A percentile compares a stretch with the other conserved stretches of the same genome.
These are phyloP conservation scores for Falcunculus frontatus DNA, from an alignment of 2,113 vertebrate genomes.

Conservation along the genomic window DNA sequence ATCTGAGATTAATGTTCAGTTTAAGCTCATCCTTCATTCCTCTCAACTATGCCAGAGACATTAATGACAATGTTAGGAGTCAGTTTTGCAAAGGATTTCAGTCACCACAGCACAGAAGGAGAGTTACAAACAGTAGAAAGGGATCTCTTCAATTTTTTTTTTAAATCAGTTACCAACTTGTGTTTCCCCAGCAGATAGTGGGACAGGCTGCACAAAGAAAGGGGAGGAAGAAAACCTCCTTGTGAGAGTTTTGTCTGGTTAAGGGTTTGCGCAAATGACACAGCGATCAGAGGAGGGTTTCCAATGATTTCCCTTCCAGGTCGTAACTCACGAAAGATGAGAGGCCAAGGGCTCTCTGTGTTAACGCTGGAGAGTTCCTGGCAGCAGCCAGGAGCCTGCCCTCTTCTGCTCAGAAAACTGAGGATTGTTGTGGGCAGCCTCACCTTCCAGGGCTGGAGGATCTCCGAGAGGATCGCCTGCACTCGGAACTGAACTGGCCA, in stretches of 20 bases:
- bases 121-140: background rate
- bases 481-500: background rate
- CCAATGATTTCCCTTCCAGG: background rate
- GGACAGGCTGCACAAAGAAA: background rate
- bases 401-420: background rate
- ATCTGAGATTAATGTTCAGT: conserved; percentile 21
- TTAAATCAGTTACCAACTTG: background rate
- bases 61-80: background rate
- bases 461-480: background rate
- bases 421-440: background rate
- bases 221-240: background rate
- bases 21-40: conserved; percentile 8
- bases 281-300: background rate
- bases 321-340: background rate
- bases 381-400: background rate
- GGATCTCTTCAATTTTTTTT: background rate
- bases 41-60: background rate
- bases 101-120: background rate
- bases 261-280: background rate
- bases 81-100: background rate
- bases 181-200: background rate
- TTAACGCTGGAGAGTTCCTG: background rate
- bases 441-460: background rate
- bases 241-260: background rate
- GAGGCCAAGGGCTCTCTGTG: background rate